These are phyloP conservation scores for Hirtodrosophila histrioides DNA, from an alignment of 2,888 invertebrate genomes.

Conservation along the genomic window DNA sequence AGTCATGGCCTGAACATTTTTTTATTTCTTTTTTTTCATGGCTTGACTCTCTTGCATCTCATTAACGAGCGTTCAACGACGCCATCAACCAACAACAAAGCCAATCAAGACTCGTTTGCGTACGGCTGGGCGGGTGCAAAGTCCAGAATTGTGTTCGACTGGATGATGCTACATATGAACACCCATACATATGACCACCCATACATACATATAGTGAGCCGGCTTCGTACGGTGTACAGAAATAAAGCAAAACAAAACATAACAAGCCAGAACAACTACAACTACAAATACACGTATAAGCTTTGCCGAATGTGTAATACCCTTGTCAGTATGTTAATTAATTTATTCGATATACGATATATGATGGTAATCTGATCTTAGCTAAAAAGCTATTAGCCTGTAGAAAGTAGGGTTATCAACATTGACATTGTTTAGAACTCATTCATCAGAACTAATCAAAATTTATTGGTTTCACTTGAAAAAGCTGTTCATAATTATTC, in stretches of 20 bases:
- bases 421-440: too few species aligned
- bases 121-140: slow-evolving; percentile 68
- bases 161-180: slow-evolving; percentile 38
- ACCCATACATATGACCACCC: not conserved
- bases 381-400: too few species aligned
- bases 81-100: slow-evolving; percentile 27
- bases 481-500: too few species aligned
- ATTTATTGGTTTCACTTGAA: too few species aligned
- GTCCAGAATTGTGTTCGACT: slow-evolving; percentile 64
- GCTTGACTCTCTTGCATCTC: slow-evolving; percentile 60
- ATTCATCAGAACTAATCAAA: too few species aligned
- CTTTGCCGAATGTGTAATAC: too few species aligned
- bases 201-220: slow-evolving; percentile 17
- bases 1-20: slow-evolving; percentile 44
- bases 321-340: too few species aligned
- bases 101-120: slow-evolving; percentile 77
- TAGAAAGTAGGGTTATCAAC: too few species aligned
- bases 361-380: too few species aligned
- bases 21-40: slow-evolving; percentile 24
- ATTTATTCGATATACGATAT: too few species aligned
- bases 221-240: slow-evolving; percentile 27
- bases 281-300: too few species aligned
- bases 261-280: not conserved
- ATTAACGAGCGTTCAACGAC: slow-evolving; percentile 68
- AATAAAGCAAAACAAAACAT: slow-evolving; percentile 22